Percentiles rank a stretch among this genome's conserved stretches.
Evolutionary conservation across 2,888 invertebrate species (phyloP).

Genomic region (Drosophila rubida): DNA sequence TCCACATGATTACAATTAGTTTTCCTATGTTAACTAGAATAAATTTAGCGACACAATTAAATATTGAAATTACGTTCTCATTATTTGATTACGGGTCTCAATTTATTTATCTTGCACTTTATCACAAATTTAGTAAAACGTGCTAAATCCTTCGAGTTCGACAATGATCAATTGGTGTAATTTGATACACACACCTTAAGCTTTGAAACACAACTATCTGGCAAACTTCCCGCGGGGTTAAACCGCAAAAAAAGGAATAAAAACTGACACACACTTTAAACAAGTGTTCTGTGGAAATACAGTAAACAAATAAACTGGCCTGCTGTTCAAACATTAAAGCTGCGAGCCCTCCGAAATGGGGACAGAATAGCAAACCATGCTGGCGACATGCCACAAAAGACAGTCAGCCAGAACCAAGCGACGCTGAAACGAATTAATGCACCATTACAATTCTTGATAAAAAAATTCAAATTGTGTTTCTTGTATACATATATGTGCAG

Average conservation of each 20-base stretch:
- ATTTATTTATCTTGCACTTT: background rate
- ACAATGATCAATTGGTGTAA: constrained; percentile 8
- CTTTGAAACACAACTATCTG: constrained; percentile 26
- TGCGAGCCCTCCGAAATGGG: constrained; percentile 41
- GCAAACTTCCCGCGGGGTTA: constrained; percentile 5
- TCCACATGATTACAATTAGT: no score
- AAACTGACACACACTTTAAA: constrained; percentile 30
- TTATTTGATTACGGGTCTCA: no score
- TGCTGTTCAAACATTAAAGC: constrained; percentile 67
- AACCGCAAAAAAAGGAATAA: constrained; percentile 8
- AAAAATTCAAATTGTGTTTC: constrained; percentile 15
- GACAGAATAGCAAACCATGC: constrained; percentile 22
- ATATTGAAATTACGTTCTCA: no score
- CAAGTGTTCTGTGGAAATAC: constrained; percentile 38
- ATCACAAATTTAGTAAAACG: background rate
- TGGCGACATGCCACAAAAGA: constrained; percentile 45
- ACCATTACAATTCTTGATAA: constrained; percentile 68
- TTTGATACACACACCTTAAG: constrained; percentile 21
- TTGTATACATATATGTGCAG: constrained; percentile 4
- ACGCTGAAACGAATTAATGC: constrained; percentile 70
- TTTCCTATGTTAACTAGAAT: no score
- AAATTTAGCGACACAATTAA: no score
- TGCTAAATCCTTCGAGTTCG: background rate
- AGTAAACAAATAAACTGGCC: constrained; percentile 52
- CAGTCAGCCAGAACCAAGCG: constrained; percentile 37